Evolutionary conservation across 2,797 vertebrate species (phyloP), one percentile per base, ranked within the genome.

Genomic region (Austrolebias charrua): DNA sequence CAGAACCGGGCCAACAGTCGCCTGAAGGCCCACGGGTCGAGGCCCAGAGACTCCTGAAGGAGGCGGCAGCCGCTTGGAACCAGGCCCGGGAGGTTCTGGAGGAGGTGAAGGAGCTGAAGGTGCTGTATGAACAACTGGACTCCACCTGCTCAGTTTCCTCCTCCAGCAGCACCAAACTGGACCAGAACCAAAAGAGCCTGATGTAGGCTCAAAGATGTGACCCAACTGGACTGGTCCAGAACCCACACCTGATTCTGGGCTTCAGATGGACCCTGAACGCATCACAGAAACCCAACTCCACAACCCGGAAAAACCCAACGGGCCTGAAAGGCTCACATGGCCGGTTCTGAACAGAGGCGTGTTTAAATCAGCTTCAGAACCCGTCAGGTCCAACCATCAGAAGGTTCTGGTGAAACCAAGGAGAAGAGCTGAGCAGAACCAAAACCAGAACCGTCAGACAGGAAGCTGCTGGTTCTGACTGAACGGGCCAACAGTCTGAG

Each of bases 51-150:
- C 90, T 98, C 71, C 90, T 98, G 62, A 92, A 90, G 66, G 95
- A 98, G 87, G 96, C 96, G 0, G 85, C 90, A 0, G 93, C 85
- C 0, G 89, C 92, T 40, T 98, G 96, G 96, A 94, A 83, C 49
- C 95, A 96, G 75, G 96, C 97, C 3, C 92, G 82, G 56, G 86
- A 93, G 35, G 95, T 98, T 29, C 84, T 98, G 84, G 93, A 95
- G 86, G 96, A 98, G 79, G 94, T 98, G 69, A 90, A 87, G 59
- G 95, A 96, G 85, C 90, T 98, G 78, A 90, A 92, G 80, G 91
- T 84, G 56, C 86, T 98, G 63, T 96, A 93, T 88, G 89, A 69
- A 56, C 94, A 95, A 69, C 87, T 96, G 58, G 94, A 94, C 55
- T 28, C 69, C 43, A 7, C 54, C 15, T 24, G 60, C 5, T 11